Conservation (phyloP, 2,113 vertebrate species). For the Procavia capensis region DNA sequence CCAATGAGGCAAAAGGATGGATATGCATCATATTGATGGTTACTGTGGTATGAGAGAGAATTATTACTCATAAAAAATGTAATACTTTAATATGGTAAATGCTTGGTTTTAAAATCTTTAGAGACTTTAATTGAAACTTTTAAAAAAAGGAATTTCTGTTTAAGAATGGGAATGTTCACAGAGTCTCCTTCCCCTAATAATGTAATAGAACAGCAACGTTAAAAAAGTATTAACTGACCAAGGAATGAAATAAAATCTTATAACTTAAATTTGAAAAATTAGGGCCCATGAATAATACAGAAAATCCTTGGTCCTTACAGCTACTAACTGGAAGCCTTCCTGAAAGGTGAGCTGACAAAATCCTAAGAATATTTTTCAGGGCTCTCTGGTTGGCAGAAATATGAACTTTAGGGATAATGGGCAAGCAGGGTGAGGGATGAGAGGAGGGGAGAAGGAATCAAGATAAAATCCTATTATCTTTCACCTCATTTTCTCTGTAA, state of each 20-base stretch:
- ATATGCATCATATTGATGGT: neutral
- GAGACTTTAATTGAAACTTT: neutral
- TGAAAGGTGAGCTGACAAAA: neutral
- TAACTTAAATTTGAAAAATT: neutral
- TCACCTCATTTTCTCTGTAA: neutral
- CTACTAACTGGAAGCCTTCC: neutral
- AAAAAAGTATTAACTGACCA: neutral
- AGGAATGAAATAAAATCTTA: neutral
- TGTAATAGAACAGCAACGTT: neutral
- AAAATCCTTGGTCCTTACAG: neutral
- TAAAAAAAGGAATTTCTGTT: neutral
- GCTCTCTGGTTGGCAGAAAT: neutral
- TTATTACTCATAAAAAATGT: neutral
- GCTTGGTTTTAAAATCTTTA: neutral
- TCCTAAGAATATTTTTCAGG: neutral
- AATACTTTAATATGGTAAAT: neutral
- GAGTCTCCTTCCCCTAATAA: neutral
- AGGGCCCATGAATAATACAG: neutral
- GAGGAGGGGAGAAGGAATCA: neutral
- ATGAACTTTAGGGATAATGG: neutral
- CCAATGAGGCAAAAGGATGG: neutral
- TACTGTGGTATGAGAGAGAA: neutral
- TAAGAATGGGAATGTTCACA: too few relatives aligned
- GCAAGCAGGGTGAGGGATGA: neutral
- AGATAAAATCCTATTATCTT: neutral